phyloP scores from a whole-genome alignment of 2,888 invertebrate genomes.

The Entomobrya proxima region DNA sequence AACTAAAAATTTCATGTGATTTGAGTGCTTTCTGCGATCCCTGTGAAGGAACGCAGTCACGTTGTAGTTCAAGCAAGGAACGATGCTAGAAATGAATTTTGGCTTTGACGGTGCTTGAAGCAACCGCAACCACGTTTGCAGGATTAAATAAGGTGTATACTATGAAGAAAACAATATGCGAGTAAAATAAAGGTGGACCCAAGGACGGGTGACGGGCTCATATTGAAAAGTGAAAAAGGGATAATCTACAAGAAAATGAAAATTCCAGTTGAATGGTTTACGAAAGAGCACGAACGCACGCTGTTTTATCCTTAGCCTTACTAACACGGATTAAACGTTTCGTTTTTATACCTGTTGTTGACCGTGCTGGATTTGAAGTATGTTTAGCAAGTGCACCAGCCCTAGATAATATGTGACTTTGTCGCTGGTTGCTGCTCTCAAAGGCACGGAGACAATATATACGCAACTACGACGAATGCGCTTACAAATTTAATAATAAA shows the following conservation, averaged over 20 bases:
- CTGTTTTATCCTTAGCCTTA: constrained; percentile 22
- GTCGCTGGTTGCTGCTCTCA: no score
- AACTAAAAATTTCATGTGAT: background rate
- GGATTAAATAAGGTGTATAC: background rate
- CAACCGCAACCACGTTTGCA: background rate
- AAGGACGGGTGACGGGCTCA: constrained; percentile 26
- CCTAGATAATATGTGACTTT: background rate
- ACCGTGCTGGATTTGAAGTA: background rate
- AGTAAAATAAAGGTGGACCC: background rate
- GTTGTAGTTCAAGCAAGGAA: background rate
- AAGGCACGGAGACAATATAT: no score
- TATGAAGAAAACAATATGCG: background rate
- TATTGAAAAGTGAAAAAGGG: constrained; percentile 38
- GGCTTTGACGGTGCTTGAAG: background rate
- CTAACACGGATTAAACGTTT: constrained; percentile 18
- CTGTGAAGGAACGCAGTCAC: constrained; percentile 7
- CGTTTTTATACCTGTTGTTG: constrained; percentile 7
- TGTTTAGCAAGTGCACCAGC: background rate
- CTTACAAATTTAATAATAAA: no score
- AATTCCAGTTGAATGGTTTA: constrained; percentile 49
- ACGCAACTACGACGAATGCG: no score
- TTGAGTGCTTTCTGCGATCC: background rate
- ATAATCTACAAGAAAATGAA: constrained; percentile 22
- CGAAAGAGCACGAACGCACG: constrained; percentile 50
- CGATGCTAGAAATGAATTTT: background rate